Evolutionary conservation across 2,797 vertebrate genomes (phyloP), one percentile per base, ranked within the genome.

Genomic region (Hozukius guyotensis): DNA sequence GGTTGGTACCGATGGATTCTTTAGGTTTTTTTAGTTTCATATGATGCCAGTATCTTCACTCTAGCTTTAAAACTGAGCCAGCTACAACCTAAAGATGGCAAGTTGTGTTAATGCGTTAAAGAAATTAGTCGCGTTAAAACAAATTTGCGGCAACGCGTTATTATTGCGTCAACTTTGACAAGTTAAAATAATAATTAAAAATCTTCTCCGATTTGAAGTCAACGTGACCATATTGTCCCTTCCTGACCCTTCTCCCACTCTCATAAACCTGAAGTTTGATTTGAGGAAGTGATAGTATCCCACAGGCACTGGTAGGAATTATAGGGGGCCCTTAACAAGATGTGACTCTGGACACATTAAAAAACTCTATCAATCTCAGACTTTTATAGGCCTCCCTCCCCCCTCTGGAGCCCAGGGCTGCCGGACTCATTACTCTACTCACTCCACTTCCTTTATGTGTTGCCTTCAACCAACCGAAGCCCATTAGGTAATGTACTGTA

Each of bases 261-360:
- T 86, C 60, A 80, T 81, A 86, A 88, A 87, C 61, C 14, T 75
- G 55, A 73, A 59, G 80, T 90, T 82, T 89, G 88, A 90, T 87
- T 93, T 82, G 61, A 91, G 67, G 72, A 80, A 72, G 82, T 80
- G 67, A 85, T 75, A 42, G 69, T 66, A 46, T 87, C 88, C 87
- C 80, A 84, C 53, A 82, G 86, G 90, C 78, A 60, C 59, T 42
- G 74, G 67, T 11, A 70, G 82, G 78, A 90, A 87, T 90, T 85
- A 88, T 81, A 88, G 69, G 16, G 73, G 73, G 25, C 77, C 77
- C 78, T 88, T 89, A 90, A 91, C 86, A 90, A 92, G 87, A 89
- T 83, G 79, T 88, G 83, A 86, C 85, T 87, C 76, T 85, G 81
- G 87, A 87, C 85, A 86, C 87, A 90, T 91, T 92, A 90, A 93